Conservation (phyloP, 1,140 invertebrate genomes). For the Drosophila subpulchrella region DNA sequence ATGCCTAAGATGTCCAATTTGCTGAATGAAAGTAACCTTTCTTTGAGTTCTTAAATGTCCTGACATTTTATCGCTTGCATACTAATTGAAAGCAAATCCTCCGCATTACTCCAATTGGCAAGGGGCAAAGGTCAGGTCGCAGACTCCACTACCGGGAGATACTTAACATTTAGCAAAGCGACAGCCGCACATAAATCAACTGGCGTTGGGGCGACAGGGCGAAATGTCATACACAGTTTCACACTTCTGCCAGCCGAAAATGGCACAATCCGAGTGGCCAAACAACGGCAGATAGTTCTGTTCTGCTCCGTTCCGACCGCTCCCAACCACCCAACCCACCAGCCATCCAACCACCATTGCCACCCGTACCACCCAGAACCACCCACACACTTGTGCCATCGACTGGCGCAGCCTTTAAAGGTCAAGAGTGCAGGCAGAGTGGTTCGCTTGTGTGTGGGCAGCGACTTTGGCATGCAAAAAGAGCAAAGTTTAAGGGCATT, state of each 20-base stretch:
- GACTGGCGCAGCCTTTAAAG: conserved; percentile 66
- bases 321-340: conserved; percentile 3
- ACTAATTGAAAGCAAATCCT: conserved; percentile 19
- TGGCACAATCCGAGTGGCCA: conserved; percentile 16
- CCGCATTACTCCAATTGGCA: conserved; percentile 8
- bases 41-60: neutral
- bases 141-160: conserved; percentile 28
- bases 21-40: neutral
- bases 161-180: conserved; percentile 32
- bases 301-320: conserved; percentile 15
- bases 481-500: conserved; percentile 82
- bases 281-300: conserved; percentile 52
- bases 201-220: conserved; percentile 45
- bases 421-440: conserved; percentile 73
- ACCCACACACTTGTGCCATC: conserved; percentile 40
- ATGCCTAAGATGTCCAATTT: neutral
- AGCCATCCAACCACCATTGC: neutral
- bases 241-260: conserved; percentile 55
- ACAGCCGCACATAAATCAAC: conserved; percentile 66
- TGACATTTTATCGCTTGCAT: conserved; percentile 33
- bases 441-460: conserved; percentile 37
- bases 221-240: conserved; percentile 73
- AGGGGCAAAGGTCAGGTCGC: conserved; percentile 31
- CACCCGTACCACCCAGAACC: conserved; percentile 16
- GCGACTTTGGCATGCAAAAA: conserved; percentile 57